Conservation (phyloP, 2,113 vertebrate species). For the Ancistrus triradiatus region DNA sequence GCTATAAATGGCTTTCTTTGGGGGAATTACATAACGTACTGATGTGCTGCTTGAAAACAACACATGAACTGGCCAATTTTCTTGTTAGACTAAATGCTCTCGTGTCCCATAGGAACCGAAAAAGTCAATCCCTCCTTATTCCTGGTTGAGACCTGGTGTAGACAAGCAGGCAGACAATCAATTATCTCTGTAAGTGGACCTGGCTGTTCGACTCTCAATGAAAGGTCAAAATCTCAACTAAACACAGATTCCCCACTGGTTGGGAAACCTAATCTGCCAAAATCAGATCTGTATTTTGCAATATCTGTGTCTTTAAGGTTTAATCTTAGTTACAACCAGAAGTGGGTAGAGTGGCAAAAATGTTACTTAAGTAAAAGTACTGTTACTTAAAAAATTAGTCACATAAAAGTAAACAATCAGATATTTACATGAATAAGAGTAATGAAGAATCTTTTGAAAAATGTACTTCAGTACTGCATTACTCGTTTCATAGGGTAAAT, state of each 20-base stretch:
- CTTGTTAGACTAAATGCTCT: slow-evolving; percentile 27
- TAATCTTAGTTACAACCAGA: too few relatives aligned
- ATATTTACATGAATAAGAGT: too few relatives aligned
- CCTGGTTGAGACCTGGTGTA: neutral
- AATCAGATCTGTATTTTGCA: slow-evolving; percentile 4
- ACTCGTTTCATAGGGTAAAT: too few relatives aligned
- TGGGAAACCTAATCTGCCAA: neutral
- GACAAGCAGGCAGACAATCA: neutral
- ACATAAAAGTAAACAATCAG: too few relatives aligned
- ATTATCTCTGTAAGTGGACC: slow-evolving; percentile 6
- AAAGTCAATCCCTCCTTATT: slow-evolving; percentile 9
- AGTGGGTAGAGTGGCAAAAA: too few relatives aligned
- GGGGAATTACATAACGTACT: slow-evolving; percentile 36
- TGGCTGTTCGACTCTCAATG: slow-evolving; percentile 12
- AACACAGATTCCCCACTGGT: neutral
- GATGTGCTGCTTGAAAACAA: slow-evolving; percentile 12
- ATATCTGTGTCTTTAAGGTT: too few relatives aligned
- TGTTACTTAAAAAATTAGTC: too few relatives aligned
- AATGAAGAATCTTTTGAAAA: too few relatives aligned
- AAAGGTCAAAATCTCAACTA: slow-evolving; percentile 20
- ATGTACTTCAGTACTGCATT: too few relatives aligned
- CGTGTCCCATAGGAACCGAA: neutral
- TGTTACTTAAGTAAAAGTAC: too few relatives aligned
- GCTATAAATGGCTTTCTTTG: slow-evolving; percentile 34
- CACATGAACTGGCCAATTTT: slow-evolving; percentile 34